Evolutionary conservation across 2,797 vertebrate genomes (phyloP), one percentile per base, ranked within the genome.

Genomic region (Telmatherina bonti): DNA sequence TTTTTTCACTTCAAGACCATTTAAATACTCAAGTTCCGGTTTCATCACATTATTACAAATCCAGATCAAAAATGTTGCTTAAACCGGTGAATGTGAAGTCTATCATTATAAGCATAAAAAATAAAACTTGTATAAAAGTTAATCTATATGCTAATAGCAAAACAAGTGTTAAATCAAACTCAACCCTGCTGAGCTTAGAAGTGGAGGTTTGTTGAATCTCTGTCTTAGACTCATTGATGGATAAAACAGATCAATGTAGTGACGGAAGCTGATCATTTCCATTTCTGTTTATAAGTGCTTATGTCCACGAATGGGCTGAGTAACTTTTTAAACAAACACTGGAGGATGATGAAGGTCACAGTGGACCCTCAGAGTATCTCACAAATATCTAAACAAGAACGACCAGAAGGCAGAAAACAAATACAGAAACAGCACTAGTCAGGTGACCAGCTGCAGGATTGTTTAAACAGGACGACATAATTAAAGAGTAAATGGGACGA

Each of bases 111-210:
- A 33, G 5, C 41, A 57, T 68, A 31, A 31, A 31, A 31, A 30
- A 20, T 41, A 51, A 72, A 65, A 66, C n/a, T 43, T 51, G 49
- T 82, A 81, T 41, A 83, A 85, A 87, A 67, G 22, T 59, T 2
- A 2, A 8, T 54, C 6, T 30, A 59, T 16, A 53, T 12, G 18
- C n/a, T 62, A 2, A 5, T 47, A 43, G 43, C 66, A 13, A 64
- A 56, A 49, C 9, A 63, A 4, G 7, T 20, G 41, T 13, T 41
- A 61, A 18, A 78, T 36, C 16, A 63, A 77, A 71, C 66, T 80
- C 64, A 68, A 63, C 22, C 7, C 47, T 60, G 63, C 60, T 83
- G 58, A 73, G 56, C n/a, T 31, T 62, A 4, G 82, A 74, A 70
- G 59, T 71, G 64, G 47, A 78, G 51, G 57, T 58, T 53, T 63